A percentile compares a stretch with the other conserved stretches of the same genome.
These are phyloP conservation scores for Tychaedon coryphoeus DNA, from an alignment of 2,113 vertebrate genomes.

Conservation along the genomic window DNA sequence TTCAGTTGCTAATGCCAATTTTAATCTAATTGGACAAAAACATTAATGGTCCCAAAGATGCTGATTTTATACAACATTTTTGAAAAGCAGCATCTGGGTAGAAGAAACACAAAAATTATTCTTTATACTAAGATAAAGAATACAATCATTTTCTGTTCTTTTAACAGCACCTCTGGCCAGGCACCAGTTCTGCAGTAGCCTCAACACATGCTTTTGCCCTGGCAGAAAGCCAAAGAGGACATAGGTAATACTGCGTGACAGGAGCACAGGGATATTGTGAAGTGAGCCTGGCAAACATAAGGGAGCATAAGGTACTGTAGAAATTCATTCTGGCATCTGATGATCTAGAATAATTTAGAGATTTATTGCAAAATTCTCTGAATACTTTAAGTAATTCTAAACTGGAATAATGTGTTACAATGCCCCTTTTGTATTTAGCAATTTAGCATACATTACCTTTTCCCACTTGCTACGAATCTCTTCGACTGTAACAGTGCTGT, in stretches of 20 bases:
- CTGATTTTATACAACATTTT: background rate
- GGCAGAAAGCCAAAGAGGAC: background rate
- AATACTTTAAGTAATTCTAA: background rate
- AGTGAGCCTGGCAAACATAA: background rate
- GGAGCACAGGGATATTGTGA: background rate
- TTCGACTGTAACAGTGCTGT: conserved; percentile 88
- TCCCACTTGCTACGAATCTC: conserved; percentile 94
- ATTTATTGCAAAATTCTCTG: background rate
- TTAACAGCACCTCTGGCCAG: background rate
- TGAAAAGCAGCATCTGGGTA: background rate
- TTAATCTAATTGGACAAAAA: background rate
- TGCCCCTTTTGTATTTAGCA: background rate
- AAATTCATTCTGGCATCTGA: background rate
- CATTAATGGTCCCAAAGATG: background rate
- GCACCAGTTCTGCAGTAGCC: background rate
- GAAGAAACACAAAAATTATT: background rate
- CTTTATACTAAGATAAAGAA: background rate
- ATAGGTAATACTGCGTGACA: background rate
- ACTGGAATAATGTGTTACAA: background rate
- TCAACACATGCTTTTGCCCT: background rate
- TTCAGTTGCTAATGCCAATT: background rate
- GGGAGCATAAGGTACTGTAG: background rate
- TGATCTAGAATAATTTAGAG: background rate
- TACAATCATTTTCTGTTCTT: background rate
- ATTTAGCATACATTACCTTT: conserved; percentile 78